Percentiles rank a stretch among this genome's conserved stretches.
These are phyloP conservation scores for Nixonia krombeini DNA, from an alignment of 1,140 invertebrate genomes.

Conservation along the genomic window DNA sequence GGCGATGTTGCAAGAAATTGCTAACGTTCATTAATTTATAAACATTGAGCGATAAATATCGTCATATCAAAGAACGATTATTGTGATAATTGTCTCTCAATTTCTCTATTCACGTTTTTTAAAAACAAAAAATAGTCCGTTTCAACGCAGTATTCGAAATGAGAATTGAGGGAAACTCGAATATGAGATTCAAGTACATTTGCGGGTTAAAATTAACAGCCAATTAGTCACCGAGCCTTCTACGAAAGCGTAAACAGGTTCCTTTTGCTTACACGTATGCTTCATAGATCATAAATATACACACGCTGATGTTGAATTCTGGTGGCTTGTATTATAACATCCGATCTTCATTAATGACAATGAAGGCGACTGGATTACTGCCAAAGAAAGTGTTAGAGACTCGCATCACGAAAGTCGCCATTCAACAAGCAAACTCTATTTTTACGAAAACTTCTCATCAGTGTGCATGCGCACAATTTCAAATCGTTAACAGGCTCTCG, in stretches of 20 bases:
- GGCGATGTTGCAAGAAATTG: slow-evolving; percentile 67
- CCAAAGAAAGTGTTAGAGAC: slow-evolving; percentile 45
- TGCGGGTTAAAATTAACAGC: slow-evolving; percentile 16
- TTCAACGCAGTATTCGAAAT: slow-evolving; percentile 15
- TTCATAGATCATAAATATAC: slow-evolving; percentile 15
- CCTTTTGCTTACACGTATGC: slow-evolving; percentile 4
- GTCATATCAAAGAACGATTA: slow-evolving; percentile 34
- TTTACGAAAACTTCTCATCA: slow-evolving; percentile 41
- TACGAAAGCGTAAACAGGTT: slow-evolving; percentile 9
- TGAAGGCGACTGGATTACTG: slow-evolving; percentile 50
- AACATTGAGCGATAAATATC: background rate
- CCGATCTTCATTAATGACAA: no score
- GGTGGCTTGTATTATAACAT: no score
- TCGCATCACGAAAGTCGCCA: background rate
- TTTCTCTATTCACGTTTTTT: no score
- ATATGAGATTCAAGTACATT: slow-evolving; percentile 9
- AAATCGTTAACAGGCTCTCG: slow-evolving; percentile 14
- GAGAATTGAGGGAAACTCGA: slow-evolving; percentile 23
- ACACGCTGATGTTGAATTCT: slow-evolving; percentile 22
- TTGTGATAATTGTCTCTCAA: slow-evolving; percentile 29
- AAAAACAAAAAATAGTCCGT: slow-evolving; percentile 16
- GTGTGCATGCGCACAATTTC: slow-evolving; percentile 9
- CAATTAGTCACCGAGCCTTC: slow-evolving; percentile 32
- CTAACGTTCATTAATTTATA: slow-evolving; percentile 55
- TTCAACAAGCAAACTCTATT: slow-evolving; percentile 10